Conservation (phyloP, 2,113 vertebrate genomes). For the Lycaon pictus region DNA sequence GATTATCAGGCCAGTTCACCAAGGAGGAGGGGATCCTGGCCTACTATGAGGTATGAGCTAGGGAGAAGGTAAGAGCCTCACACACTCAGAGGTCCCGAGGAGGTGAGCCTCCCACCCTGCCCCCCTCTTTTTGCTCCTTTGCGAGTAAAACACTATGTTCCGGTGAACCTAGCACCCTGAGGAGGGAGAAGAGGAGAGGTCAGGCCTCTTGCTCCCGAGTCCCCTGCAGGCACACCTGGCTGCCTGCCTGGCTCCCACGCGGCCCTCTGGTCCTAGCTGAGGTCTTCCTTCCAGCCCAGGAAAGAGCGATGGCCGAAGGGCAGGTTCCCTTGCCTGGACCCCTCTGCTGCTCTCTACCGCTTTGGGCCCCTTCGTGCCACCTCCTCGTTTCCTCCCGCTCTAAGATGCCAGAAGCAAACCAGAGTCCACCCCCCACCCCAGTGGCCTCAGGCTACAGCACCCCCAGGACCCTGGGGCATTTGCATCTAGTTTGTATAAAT, state of each 20-base stretch:
- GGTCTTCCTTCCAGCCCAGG: neutral
- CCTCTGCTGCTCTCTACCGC: neutral
- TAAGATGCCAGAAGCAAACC: neutral
- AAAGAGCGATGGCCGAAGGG: neutral
- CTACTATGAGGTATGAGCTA: conserved; percentile 89
- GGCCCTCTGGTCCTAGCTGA: neutral
- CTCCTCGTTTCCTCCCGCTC: neutral
- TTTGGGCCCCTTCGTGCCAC: neutral
- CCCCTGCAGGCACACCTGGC: neutral
- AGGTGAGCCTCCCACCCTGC: conserved; percentile 72
- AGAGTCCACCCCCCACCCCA: neutral
- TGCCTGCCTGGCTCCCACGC: neutral
- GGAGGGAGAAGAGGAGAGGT: neutral
- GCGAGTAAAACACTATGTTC: neutral
- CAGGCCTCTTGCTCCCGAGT: neutral
- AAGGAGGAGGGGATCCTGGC: conserved; percentile 87
- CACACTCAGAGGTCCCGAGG: neutral
- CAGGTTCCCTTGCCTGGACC: too few species aligned
- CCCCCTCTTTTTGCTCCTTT: neutral
- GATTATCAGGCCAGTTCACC: conserved; percentile 87
- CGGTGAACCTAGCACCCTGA: neutral
- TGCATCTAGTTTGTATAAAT: neutral
- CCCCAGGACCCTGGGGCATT: neutral
- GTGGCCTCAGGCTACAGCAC: neutral
- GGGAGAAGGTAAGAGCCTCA: neutral